Evolutionary conservation across 2,797 vertebrate genomes (phyloP).

Genomic region (Mionectes olivaceus): DNA sequence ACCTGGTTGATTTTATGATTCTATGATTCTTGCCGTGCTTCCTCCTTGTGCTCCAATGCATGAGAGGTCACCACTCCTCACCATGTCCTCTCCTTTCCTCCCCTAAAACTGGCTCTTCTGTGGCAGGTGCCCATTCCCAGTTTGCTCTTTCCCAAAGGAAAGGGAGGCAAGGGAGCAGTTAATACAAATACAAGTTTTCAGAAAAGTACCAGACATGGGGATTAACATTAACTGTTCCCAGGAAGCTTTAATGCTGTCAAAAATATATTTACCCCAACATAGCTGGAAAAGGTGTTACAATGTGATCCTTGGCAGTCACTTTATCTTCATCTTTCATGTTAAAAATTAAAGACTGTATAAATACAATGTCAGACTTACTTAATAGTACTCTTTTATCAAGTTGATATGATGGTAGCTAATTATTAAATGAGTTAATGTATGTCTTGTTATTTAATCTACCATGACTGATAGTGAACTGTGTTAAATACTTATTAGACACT

Average conservation of each 20-base stretch:
- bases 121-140: background rate
- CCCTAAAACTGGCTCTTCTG: background rate
- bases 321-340: constrained; percentile 38
- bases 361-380: constrained; percentile 56
- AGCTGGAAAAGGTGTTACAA: background rate
- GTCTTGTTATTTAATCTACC: constrained; percentile 61
- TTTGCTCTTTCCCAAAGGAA: background rate
- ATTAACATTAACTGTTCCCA: background rate
- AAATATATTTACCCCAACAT: background rate
- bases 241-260: background rate
- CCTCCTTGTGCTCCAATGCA: accelerated
- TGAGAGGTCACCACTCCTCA: background rate
- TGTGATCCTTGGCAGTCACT: background rate
- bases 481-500: constrained; percentile 46
- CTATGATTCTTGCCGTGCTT: background rate
- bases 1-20: too few species aligned
- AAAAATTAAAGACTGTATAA: constrained; percentile 66
- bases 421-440: constrained; percentile 59
- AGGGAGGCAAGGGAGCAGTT: background rate
- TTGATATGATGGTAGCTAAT: constrained; percentile 62
- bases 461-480: constrained; percentile 49
- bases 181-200: background rate
- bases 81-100: background rate
- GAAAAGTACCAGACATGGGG: background rate
- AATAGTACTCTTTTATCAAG: constrained; percentile 62